Evolutionary conservation across 1,140 invertebrate genomes (phyloP), one percentile per base, ranked within the genome.

Genomic region (Cylas formicarius): DNA sequence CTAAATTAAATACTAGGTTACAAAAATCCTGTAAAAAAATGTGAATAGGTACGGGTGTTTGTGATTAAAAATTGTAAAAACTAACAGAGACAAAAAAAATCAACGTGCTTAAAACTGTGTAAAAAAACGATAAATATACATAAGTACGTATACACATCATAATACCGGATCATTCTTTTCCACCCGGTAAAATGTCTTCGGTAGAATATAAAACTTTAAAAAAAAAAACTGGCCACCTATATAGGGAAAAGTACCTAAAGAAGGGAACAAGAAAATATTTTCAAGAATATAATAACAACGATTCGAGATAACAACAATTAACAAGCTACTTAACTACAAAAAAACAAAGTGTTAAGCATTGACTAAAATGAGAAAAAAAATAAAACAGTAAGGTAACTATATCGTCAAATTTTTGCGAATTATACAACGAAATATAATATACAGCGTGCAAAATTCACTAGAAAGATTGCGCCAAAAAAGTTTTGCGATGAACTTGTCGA

Each of bases 121-220:
- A 26, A 46, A 34, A 40, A 42, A 46, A 46, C 38, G 36, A 51
- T 42, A 36, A 11, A 37, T n/a, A 38, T 38, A 23, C 28, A 47
- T 47, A 52, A 43, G 40, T 52, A 48, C 44, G 40, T 47, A 52
- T 20, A 45, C 34, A 45, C 11, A 27, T 17, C 23, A 45, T 31
- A 45, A 17, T n/a, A n/a, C n/a, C n/a, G n/a, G n/a, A n/a, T n/a
- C n/a, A n/a, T n/a, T n/a, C n/a, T n/a, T n/a, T n/a, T n/a, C n/a
- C n/a, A n/a, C n/a, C n/a, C n/a, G n/a, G n/a, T n/a, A n/a, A n/a
- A n/a, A n/a, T n/a, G n/a, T n/a, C n/a, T n/a, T n/a, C n/a, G 14
- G 16, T 32, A 27, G 16, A 27, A 40, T 40, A 40, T 13, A 17
- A 40, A n/a, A 13, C 7, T 17, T 36, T 14, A 9, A 3, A 9